Evolutionary conservation across 1,140 invertebrate genomes (phyloP).

Genomic region (Limonius californicus): DNA sequence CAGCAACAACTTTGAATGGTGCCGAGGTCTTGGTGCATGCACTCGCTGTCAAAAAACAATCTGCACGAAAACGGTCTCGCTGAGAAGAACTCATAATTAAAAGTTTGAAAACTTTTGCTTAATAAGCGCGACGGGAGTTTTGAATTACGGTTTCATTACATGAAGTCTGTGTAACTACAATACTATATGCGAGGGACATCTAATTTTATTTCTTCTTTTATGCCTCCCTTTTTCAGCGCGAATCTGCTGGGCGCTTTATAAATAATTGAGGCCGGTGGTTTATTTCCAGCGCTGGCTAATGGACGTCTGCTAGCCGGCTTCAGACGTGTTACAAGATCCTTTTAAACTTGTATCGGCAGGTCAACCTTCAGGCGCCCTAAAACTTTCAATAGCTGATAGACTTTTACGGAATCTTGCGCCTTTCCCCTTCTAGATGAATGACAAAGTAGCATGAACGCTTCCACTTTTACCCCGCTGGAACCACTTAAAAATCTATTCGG

Average conservation of each 20-base stretch:
- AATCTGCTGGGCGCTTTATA: constrained; percentile 1
- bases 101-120: constrained; percentile 8
- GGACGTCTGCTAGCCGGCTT: not conserved
- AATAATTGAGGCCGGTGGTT: constrained; percentile 2
- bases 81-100: constrained; percentile 10
- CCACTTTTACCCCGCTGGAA: not conserved
- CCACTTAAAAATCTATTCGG: constrained; percentile 7
- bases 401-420: not conserved
- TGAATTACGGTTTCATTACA: constrained; percentile 14
- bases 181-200: not conserved
- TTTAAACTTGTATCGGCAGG: constrained; percentile 4
- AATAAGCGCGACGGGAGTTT: constrained; percentile 13
- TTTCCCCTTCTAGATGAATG: not conserved
- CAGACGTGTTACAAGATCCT: not conserved
- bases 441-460: not conserved
- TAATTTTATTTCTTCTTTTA: not conserved
- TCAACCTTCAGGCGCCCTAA: not conserved
- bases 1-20: not conserved
- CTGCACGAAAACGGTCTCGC: not conserved
- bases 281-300: not conserved
- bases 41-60: not conserved
- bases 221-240: not conserved
- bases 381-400: not conserved
- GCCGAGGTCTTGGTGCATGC: too few relatives aligned
- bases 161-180: constrained; percentile 8